phyloP scores from a whole-genome alignment of 2,113 vertebrate species.

The Proteles cristata region DNA sequence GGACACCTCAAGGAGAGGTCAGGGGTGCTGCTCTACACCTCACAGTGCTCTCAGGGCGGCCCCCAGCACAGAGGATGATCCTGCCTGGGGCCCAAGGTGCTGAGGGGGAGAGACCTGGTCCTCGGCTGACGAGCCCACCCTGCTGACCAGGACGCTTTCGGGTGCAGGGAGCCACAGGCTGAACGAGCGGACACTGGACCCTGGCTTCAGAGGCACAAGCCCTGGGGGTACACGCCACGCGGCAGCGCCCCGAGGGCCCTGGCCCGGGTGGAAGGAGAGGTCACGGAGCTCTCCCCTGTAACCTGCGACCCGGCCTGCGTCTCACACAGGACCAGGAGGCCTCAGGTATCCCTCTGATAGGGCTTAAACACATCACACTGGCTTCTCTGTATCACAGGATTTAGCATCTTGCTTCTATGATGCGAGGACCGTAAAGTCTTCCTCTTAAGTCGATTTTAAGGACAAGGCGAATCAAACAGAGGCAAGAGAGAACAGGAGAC shows the following conservation, averaged over 20 bases:
- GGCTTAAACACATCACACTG: rapidly evolving
- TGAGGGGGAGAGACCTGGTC: neutral
- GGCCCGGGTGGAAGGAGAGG: neutral
- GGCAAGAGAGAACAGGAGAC: neutral
- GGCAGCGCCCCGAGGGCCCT: too few species aligned
- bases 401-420: neutral
- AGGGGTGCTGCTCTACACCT: neutral
- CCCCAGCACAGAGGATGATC: neutral
- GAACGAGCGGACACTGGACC: neutral
- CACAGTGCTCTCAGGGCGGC: neutral
- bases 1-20: neutral
- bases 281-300: rapidly evolving
- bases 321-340: neutral
- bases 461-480: neutral
- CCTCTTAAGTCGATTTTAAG: neutral
- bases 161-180: neutral
- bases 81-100: rapidly evolving
- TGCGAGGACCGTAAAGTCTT: neutral
- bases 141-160: neutral
- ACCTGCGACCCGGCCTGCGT: rapidly evolving
- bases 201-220: neutral
- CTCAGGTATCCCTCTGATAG: too few species aligned
- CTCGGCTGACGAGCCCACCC: rapidly evolving
- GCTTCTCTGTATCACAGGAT: neutral
- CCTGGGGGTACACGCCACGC: neutral